Evolutionary conservation across 2,113 vertebrate species (phyloP).

Genomic region (Brachyistius frenatus): DNA sequence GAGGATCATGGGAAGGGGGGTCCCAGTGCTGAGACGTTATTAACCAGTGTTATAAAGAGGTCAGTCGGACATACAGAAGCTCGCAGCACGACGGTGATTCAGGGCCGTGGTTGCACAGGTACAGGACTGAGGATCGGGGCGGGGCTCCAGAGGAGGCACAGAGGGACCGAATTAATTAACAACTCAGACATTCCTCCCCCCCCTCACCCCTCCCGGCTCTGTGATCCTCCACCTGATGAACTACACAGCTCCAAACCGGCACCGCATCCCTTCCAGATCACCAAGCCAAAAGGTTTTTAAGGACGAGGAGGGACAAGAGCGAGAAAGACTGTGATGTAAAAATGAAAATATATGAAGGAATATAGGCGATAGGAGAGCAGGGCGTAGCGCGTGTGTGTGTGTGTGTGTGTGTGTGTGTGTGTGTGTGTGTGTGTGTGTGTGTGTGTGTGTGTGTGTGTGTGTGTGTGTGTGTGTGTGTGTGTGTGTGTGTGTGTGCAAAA

Average conservation of each 20-base stretch:
- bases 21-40: conserved; percentile 32
- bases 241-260: conserved; percentile 43
- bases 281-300: conserved; percentile 54
- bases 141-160: conserved; percentile 6
- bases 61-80: conserved; percentile 43
- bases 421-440: conserved; percentile 26
- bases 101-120: conserved; percentile 21
- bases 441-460: conserved; percentile 19
- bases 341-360: conserved; percentile 75
- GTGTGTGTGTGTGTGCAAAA: conserved; percentile 20
- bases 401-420: conserved; percentile 19
- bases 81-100: conserved; percentile 37
- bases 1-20: conserved; percentile 18
- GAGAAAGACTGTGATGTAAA: conserved; percentile 62
- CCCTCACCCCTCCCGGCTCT: conserved; percentile 71
- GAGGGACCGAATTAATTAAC: conserved; percentile 14
- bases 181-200: conserved; percentile 30
- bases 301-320: conserved; percentile 34
- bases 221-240: conserved; percentile 59
- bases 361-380: conserved; percentile 45
- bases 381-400: conserved; percentile 38
- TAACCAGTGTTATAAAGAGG: conserved; percentile 64
- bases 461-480: no score
- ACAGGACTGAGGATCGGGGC: conserved; percentile 38
- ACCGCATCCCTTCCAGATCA: conserved; percentile 59